Conservation (phyloP, 2,888 invertebrate species). For the Morinoia aosen region DNA sequence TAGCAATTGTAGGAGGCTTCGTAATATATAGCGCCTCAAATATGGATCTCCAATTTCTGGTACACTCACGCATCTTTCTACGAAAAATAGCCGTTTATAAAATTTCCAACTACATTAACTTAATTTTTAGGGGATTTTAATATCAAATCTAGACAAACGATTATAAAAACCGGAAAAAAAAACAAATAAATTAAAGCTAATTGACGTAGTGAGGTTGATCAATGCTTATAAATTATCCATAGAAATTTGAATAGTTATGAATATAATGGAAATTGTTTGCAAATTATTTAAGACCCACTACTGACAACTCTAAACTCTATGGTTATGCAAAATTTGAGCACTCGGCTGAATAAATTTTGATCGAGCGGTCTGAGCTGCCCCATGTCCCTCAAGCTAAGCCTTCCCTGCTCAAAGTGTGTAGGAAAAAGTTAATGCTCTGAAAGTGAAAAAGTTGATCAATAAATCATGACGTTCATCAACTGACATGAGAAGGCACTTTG, state of each 20-base stretch:
- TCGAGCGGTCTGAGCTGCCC: too few relatives aligned
- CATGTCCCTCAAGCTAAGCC: too few relatives aligned
- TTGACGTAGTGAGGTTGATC: neutral
- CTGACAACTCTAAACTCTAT: neutral
- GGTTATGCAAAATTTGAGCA: too few relatives aligned
- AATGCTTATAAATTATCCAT: neutral
- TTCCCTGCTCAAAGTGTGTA: neutral
- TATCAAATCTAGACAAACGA: neutral
- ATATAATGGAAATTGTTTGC: neutral
- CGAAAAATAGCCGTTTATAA: neutral
- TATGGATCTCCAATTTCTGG: neutral
- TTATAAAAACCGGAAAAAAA: neutral
- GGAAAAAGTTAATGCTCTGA: neutral
- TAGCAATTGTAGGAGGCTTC: neutral
- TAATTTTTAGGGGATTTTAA: neutral
- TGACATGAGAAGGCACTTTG: neutral
- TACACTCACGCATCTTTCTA: neutral
- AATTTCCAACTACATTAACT: neutral
- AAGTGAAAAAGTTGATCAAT: neutral
- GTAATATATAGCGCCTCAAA: neutral
- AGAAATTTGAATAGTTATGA: neutral
- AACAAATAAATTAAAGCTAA: neutral
- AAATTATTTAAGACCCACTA: neutral
- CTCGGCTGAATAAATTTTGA: too few relatives aligned
- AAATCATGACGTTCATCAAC: neutral